Evolutionary conservation across 2,888 invertebrate genomes (phyloP), one percentile per base, ranked within the genome.

Genomic region (Cyaniris semiargus): DNA sequence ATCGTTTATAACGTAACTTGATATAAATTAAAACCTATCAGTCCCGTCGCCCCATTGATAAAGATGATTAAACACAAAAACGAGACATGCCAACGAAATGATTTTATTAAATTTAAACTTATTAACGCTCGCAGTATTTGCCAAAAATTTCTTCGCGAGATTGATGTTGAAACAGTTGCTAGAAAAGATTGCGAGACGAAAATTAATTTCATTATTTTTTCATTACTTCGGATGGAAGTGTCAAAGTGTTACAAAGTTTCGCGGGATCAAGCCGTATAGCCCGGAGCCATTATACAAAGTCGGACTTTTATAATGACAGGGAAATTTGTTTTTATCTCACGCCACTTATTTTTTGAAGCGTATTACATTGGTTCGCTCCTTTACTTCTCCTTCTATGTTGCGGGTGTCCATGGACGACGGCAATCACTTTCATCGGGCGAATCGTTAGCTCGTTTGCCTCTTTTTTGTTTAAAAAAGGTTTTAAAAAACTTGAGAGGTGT

Each of bases 211-310:
- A 18, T 66, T 66, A 15, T 66, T 66, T 66, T 66, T 66, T 66
- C 18, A 66, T 66, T 66, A 66, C 66, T 66, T 66, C 66, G 31
- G 31, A 31, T 66, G 66, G 27, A 31, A 66, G 72, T 38, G 72
- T 72, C 72, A 72, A 72, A 72, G 44, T 72, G 21, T 44, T 72
- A 44, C 15, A 72, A 72, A 72, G 44, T 38, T 72, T 72, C 15
- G 23, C 72, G 23, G 44, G 72, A 72, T 72, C 10, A 44, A 72
- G 44, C 21, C 44, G 72, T 13, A 66, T 31, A 66, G 66, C 66
- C 66, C 27, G 27, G 6, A 31, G 27, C 15, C 27, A 27, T 66
- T 66, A 15, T 31, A 66, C 66, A 66, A 66, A 66, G 66, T 66
- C 5, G 27, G 6, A 66, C 27, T 66, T 66, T 66, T 66, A 66